Conservation (phyloP, 2,888 invertebrate genomes). For the Tipula vernalis region DNA sequence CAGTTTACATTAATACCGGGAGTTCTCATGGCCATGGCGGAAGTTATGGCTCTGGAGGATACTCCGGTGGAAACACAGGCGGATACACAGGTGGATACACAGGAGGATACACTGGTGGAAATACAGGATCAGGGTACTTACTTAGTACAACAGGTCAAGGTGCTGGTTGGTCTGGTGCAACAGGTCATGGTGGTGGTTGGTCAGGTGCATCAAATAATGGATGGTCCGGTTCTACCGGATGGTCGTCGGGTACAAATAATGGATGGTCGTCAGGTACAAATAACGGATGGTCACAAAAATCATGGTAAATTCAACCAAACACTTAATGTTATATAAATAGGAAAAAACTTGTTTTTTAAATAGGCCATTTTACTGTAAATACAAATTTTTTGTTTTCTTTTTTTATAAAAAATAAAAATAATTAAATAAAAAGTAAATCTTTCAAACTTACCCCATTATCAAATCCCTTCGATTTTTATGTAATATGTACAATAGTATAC, state of each 20-base stretch:
- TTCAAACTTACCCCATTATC: too few relatives aligned
- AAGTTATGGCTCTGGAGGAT: neutral
- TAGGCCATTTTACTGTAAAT: slow-evolving; percentile 5
- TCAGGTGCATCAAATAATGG: neutral
- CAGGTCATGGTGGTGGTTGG: neutral
- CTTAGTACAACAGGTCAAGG: neutral
- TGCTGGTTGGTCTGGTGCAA: neutral
- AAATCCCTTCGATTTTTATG: too few relatives aligned
- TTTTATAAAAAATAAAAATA: neutral
- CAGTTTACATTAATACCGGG: neutral
- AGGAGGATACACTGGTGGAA: neutral
- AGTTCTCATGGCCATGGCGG: neutral
- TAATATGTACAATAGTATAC: too few relatives aligned
- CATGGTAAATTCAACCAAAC: neutral
- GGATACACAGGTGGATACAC: neutral
- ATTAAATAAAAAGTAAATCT: neutral
- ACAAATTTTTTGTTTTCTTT: neutral
- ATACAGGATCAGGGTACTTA: neutral
- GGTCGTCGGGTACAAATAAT: neutral
- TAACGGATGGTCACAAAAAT: neutral
- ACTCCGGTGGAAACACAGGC: neutral
- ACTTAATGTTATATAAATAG: neutral
- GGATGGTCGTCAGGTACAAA: neutral
- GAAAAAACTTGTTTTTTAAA: neutral
- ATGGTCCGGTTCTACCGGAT: neutral